Base-by-base conservation (phyloP, 1,140 invertebrate genomes). In the Polyergus mexicanus region DNA sequence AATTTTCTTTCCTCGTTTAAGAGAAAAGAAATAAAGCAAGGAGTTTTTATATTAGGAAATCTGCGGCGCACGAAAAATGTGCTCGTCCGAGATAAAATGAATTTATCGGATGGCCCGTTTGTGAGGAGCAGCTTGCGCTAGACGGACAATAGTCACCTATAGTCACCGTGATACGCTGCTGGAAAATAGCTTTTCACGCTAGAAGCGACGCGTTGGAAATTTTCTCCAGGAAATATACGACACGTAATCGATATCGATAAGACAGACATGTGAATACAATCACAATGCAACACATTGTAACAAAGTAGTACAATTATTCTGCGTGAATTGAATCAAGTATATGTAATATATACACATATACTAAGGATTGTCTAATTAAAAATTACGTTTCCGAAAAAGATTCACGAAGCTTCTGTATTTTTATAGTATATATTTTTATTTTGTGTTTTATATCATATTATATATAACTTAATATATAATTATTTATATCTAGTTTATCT, bases 71-170 rank as follows among this genome's bases (percentile, higher is more conserved):
- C 68, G 78, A 83, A 74, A 83, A 83, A 83, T 74, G 68, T 83
- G 78, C 78, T 74, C 54, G 68, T 41, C 41, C 38, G 25, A 83
- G 78, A 83, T 81, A 83, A 68, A 83, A 83, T 35, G 78, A 56
- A 83, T 83, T 83, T 83, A 83, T 83, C 74, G 68, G 78, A 83
- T 35, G 78, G 54, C 25, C 68, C 38, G 78, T 47, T 81, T 81
- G 47, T 51, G 66, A 81, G 51, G 2, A 81, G 68, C 66, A 72
- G 78, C 78, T 83, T 83, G 54, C 68, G 38, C 19, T 68, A 28
- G 68, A 83, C 68, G 78, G 78, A 83, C 78, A 83, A 83, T n/a
- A n/a, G n/a, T 83, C 78, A 44, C 54, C 78, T 58, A 69, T 80
- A 80, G 63, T 80, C 65, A 56, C 65, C 38, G 68, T 74, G 68